phyloP scores from a whole-genome alignment of 2,888 invertebrate species.

The Cheilosia grossa region DNA sequence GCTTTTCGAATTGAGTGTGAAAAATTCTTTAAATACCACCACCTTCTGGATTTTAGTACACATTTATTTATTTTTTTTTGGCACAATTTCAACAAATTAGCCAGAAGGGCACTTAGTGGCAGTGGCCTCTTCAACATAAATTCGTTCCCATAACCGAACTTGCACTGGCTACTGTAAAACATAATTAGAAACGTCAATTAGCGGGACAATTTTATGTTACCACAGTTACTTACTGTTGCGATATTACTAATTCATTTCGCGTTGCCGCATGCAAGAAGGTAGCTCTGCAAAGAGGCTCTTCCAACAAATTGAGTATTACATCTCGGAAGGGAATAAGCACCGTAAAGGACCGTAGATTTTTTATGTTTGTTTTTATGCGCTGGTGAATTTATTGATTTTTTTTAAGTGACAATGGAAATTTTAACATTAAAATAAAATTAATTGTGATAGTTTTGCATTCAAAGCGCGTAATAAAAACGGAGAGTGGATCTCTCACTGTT shows the following conservation, averaged over 20 bases:
- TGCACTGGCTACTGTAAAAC: slow-evolving; percentile 6
- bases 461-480: slow-evolving; percentile 29
- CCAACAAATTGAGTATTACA: slow-evolving; percentile 29
- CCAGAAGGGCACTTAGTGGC: slow-evolving; percentile 27
- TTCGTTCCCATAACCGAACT: slow-evolving; percentile 16
- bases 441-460: slow-evolving; percentile 36
- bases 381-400: slow-evolving; percentile 36
- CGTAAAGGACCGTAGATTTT: background rate
- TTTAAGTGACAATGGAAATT: slow-evolving; percentile 37
- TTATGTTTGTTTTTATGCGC: slow-evolving; percentile 10
- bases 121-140: slow-evolving; percentile 7
- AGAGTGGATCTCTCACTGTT: background rate
- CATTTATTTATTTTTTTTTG: too few relatives aligned
- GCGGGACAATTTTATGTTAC: slow-evolving; percentile 24
- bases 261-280: too few relatives aligned
- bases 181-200: slow-evolving; percentile 52
- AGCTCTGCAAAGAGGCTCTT: background rate
- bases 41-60: background rate
- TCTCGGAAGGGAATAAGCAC: background rate
- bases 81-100: slow-evolving; percentile 2
- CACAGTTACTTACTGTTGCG: slow-evolving; percentile 16
- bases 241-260: slow-evolving; percentile 6
- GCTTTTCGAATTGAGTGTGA: slow-evolving; percentile 8
- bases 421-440: slow-evolving; percentile 42
- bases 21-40: background rate